Evolutionary conservation across 2,113 vertebrate genomes (phyloP).

Genomic region (Rhegmatorhina hoffmannsi): DNA sequence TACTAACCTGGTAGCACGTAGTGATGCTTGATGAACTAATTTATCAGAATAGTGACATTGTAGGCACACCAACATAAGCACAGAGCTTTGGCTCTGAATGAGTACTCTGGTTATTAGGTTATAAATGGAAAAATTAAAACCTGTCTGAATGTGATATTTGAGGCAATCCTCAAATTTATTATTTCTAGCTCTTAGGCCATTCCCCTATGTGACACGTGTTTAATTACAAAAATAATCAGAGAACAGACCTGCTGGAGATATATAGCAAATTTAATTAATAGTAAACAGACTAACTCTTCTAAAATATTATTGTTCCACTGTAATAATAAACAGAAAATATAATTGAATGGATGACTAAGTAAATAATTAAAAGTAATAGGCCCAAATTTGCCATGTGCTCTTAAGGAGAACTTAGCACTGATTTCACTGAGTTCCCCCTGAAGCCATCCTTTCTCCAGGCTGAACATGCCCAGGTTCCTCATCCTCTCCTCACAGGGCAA

Average conservation of each 20-base stretch:
- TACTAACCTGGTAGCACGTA: neutral
- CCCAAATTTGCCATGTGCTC: neutral
- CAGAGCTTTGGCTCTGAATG: neutral
- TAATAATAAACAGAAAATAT: neutral
- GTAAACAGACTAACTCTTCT: neutral
- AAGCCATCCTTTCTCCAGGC: neutral
- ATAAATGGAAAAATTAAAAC: conserved; percentile 37
- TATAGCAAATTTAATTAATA: neutral
- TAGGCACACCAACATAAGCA: neutral
- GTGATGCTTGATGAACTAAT: neutral
- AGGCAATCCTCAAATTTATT: conserved; percentile 16
- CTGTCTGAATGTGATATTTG: neutral
- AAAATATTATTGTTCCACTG: neutral
- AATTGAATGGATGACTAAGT: neutral
- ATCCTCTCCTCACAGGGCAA: neutral
- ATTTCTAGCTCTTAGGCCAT: neutral
- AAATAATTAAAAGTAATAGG: neutral
- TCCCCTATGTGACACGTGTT: neutral
- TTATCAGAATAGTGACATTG: neutral
- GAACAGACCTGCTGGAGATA: neutral
- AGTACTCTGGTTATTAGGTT: neutral
- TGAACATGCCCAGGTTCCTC: neutral
- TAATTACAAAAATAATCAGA: conserved; percentile 27
- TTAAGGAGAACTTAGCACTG: neutral
- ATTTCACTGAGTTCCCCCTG: neutral